phyloP scores from a whole-genome alignment of 1,140 invertebrate genomes.

The Magallana ariakensis region DNA sequence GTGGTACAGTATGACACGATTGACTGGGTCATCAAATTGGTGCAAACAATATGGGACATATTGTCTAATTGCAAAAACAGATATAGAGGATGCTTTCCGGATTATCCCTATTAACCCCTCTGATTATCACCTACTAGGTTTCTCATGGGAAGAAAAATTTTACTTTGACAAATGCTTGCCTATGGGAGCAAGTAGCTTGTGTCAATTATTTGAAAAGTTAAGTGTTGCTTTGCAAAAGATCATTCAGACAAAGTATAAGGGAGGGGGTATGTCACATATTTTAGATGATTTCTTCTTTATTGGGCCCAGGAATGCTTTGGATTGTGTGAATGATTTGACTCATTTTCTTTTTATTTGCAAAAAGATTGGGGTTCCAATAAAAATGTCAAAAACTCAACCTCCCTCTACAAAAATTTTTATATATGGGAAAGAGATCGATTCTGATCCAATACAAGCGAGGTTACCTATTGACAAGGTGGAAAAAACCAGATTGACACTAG shows the following conservation, averaged over 20 bases:
- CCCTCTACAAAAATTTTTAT: conserved; percentile 44
- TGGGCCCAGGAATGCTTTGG: not conserved
- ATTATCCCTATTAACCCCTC: conserved; percentile 42
- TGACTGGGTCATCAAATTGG: conserved; percentile 44
- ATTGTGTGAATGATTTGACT: conserved; percentile 42
- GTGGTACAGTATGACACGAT: conserved; percentile 43
- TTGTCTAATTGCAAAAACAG: conserved; percentile 48
- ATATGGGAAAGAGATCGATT: conserved; percentile 55
- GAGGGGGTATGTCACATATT: conserved; percentile 43
- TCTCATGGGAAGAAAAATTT: conserved; percentile 38
- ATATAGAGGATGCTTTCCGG: conserved; percentile 49
- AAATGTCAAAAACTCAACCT: conserved; percentile 49
- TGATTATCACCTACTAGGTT: conserved; percentile 47
- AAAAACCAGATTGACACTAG: not conserved
- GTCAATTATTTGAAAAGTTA: conserved; percentile 56
- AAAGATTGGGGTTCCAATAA: conserved; percentile 49
- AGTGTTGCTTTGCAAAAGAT: conserved; percentile 56
- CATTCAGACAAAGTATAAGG: conserved; percentile 18
- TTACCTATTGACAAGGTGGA: not conserved
- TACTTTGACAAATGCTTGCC: conserved; percentile 57
- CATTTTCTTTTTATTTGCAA: conserved; percentile 48
- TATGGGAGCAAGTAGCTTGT: conserved; percentile 54
- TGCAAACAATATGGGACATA: conserved; percentile 34
- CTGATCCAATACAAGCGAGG: not conserved
- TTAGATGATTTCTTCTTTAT: conserved; percentile 62